A percentile compares a stretch with the other conserved stretches of the same genome.
Conservation (phyloP, 1,140 invertebrate genomes). For the Solenopsis invicta region DNA sequence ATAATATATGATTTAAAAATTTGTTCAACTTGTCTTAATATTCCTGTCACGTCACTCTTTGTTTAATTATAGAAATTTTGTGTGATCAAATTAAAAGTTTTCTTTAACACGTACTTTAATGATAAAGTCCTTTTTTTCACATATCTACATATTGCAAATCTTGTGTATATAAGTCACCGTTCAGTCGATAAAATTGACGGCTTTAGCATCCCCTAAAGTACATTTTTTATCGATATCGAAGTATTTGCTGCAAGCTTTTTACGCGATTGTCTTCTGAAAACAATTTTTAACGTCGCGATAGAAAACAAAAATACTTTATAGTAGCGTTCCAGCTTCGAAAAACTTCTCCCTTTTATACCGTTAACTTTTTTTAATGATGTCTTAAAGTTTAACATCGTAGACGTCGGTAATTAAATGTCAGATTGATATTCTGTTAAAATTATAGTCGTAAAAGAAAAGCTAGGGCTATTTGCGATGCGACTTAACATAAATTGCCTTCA, state of each 20-base stretch:
- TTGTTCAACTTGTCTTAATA: no score
- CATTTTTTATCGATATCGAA: not conserved
- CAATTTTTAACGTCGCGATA: not conserved
- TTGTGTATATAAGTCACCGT: no score
- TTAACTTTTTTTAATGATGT: not conserved
- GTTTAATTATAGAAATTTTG: no score
- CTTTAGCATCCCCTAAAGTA: not conserved
- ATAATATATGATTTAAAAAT: no score
- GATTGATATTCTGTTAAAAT: slow-evolving; percentile 18
- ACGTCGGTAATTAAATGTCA: not conserved
- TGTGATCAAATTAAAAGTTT: no score
- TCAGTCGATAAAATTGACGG: no score
- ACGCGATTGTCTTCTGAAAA: not conserved
- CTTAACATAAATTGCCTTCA: slow-evolving; percentile 76
- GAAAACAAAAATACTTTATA: not conserved
- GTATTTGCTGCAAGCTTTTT: not conserved
- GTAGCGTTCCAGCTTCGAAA: not conserved
- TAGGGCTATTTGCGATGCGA: slow-evolving; percentile 50
- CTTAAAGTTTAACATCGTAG: not conserved
- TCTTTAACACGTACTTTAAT: no score
- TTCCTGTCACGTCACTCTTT: no score
- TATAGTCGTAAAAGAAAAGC: slow-evolving; percentile 11
- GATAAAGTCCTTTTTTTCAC: no score
- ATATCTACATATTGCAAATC: no score
- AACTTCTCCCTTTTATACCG: not conserved